Percentiles rank a stretch among this genome's conserved stretches.
Evolutionary conservation across 2,797 vertebrate genomes (phyloP).

Genomic region (Lemur catta): DNA sequence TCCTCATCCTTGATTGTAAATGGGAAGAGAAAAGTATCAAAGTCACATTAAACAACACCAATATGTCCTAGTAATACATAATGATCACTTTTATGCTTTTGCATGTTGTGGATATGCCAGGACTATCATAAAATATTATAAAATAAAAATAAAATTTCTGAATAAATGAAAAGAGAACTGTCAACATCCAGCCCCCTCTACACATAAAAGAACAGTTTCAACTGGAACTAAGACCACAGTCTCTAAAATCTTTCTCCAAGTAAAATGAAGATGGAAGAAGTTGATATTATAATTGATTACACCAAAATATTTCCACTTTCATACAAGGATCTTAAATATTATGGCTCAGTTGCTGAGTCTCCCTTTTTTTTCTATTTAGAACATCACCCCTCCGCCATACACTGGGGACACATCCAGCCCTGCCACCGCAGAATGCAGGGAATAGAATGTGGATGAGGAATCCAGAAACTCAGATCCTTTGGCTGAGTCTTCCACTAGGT

Average conservation of each 20-base stretch:
- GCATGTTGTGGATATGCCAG: neutral
- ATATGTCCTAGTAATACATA: neutral
- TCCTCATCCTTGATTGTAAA: neutral
- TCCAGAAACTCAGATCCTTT: neutral
- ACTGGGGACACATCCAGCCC: neutral
- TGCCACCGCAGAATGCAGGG: neutral
- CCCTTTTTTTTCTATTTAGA: neutral
- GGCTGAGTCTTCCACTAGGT: neutral
- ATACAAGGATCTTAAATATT: neutral
- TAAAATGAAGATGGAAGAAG: neutral
- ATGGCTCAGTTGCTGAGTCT: neutral
- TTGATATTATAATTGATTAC: neutral
- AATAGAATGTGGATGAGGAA: neutral
- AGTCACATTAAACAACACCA: neutral
- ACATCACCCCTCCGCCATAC: neutral
- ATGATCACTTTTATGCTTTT: neutral
- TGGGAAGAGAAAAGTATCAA: neutral
- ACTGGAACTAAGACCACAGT: neutral
- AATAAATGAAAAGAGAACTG: neutral
- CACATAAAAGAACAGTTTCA: neutral
- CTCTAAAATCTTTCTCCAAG: neutral
- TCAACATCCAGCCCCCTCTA: neutral
- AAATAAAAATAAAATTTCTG: neutral
- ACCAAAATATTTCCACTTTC: neutral
- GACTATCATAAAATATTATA: neutral